Evolutionary conservation across 2,888 invertebrate species (phyloP).

Genomic region (Elgonia sp.): DNA sequence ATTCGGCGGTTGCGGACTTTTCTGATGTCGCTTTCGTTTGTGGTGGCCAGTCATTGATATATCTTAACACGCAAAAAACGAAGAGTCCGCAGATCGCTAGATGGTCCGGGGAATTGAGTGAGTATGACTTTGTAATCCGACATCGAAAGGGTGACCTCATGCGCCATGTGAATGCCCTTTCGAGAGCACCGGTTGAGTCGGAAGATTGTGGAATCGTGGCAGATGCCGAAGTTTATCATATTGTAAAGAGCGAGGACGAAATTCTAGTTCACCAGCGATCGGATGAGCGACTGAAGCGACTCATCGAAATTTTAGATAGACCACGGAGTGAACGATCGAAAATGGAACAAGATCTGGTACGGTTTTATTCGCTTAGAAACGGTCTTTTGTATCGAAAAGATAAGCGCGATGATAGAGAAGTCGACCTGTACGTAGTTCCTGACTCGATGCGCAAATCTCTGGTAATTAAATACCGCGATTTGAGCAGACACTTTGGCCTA

Average conservation of each 20-base stretch:
- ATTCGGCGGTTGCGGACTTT: background rate
- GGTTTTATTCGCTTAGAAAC: too few species aligned
- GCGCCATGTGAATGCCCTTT: conserved; percentile 9
- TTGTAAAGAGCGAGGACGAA: conserved; percentile 9
- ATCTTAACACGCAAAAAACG: background rate
- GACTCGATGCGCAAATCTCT: too few species aligned
- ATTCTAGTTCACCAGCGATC: background rate
- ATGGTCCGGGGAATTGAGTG: background rate
- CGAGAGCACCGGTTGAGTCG: background rate
- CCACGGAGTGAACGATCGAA: background rate
- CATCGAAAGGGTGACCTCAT: conserved; percentile 8
- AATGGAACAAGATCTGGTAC: background rate
- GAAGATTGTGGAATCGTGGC: background rate
- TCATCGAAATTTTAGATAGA: background rate
- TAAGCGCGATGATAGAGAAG: too few species aligned
- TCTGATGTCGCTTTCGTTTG: background rate
- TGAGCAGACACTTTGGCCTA: too few species aligned
- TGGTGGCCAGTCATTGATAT: background rate
- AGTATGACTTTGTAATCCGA: background rate
- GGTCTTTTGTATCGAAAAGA: too few species aligned
- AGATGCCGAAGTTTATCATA: background rate
- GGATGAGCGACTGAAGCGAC: background rate
- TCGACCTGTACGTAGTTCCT: too few species aligned
- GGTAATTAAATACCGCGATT: too few species aligned
- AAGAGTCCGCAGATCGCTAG: background rate